Base-by-base conservation (phyloP, 2,113 vertebrate species). In the Amphiprion ocellaris region DNA sequence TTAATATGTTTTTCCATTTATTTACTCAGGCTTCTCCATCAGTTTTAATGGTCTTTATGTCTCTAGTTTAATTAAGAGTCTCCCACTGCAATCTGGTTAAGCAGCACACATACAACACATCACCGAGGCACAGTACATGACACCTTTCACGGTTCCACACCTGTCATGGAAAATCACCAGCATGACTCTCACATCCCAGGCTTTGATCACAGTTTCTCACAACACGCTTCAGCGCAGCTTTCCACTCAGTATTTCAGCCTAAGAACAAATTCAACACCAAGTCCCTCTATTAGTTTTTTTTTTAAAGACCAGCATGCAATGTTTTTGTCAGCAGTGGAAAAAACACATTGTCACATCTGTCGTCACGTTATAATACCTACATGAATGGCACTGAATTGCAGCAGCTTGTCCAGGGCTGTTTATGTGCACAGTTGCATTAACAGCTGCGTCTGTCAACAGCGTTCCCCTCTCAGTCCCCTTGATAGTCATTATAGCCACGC, bases 401-500 rank as follows among this genome's bases (percentile, higher is more conserved):
- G 52, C 19, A 30, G 50, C 71, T 28, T 21, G 52, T 74, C 62
- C 47, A 17, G 1, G n/a, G 4, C 77, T 50, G 81, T 85, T 74
- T 86, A 69, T 55, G 56, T 72, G 46, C 74, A 81, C 81, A 56
- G 69, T 82, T 81, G 55, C 63, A 55, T 82, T 72, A 72, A 83
- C 81, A 74, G 76, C 83, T 74, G 81, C 21, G 61, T 61, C 77
- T 75, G 62, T 82, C 44, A 81, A 75, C 78, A 67, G 59, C 58
- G 46, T 33, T 50, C 79, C 61, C 69, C 74, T 73, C 77, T 37
- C 24, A 12, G 47, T 83, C 82, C 65, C 66, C 77, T 67, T 86
- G 62, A 77, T 52, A 74, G 86, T 85, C 72, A 80, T 85, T 69
- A 79, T 17, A 79, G 74, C 65, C 75, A 69, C 4, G 24, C 56